Base-by-base conservation (phyloP, 2,888 invertebrate species). In the Autographa gamma region DNA sequence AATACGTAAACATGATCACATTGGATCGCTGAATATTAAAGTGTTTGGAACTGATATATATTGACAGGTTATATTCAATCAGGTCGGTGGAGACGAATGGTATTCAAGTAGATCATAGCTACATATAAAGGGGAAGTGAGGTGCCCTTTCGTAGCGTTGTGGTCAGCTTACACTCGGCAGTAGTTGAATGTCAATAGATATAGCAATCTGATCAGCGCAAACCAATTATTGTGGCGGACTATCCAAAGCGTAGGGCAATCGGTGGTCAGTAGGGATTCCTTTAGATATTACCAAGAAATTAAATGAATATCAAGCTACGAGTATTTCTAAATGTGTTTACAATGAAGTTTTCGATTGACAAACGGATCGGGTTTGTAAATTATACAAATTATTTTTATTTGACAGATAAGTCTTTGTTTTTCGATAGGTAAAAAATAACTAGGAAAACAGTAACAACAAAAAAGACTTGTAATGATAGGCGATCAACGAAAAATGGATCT, bases 31-130 rank as follows among this genome's bases (percentile, higher is more conserved):
- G 54, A 19, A 63, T 63, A 32, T 63, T 54, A n/a, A 11, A 63
- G 31, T 34, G 34, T 14, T 63, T 54, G 54, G 18, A 54, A 34
- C 34, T 66, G 34, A 16, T 38, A 58, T 58, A 25, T 16, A 58
- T 66, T 61, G 19, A 43, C 9, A 69, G 18, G 11, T 18, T 32
- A 60, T 13, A 48, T 32, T 25, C 16, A 14, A 32, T 8, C n/a
- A 13, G 19, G 13, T 48, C 38, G 7, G 25, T 56, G 25, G 13
- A 19, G 5, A 56, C 3, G 25, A 25, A 56, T 19, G 14, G 16
- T 43, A 48, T 48, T 48, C 7, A 48, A n/a, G 48, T 43, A 43
- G 43, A 0, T 48, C 0, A n/a, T n/a, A 25, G 25, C 3, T 25
- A 1, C 25, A 25, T n/a, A n/a, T 48, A n/a, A 48, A n/a, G 48